Evolutionary conservation across 2,888 invertebrate genomes (phyloP), one percentile per base, ranked within the genome.

Genomic region (Augochlorella aurata): DNA sequence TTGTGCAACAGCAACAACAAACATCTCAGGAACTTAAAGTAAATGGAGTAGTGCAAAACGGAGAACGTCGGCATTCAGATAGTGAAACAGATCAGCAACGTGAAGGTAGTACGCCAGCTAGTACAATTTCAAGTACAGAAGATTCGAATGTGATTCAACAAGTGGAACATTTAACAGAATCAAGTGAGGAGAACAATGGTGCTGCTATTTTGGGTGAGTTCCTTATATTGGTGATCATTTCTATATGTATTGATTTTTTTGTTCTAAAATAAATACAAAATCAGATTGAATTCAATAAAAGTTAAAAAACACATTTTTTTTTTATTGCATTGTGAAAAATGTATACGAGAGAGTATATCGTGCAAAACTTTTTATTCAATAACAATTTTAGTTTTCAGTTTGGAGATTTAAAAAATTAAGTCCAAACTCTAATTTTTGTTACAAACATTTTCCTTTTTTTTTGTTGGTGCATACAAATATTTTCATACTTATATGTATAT

Each of bases 31-130:
- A 91, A 73, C 85, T 92, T 79, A 89, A 88, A 74, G 85, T 89
- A 82, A 92, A 91, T 58, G 90, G 90, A 65, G 72, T 91, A 16
- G 82, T 90, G 74, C 90, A 90, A 81, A 91, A 91, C n/a, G 90
- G 92, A 49, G 92, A 92, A 50, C 90, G 90, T 67, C 90, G 87
- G 47, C 90, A 91, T 82, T 93, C 92, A 24, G 93, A 93, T 63
- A 90, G 92, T 77, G 93, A 93, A 61, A 89, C 88, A 49, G 93
- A 92, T 65, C 89, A 90, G 63, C 93, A 90, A 74, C 89, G 93
- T 50, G 93, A 93, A 80, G 93, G 93, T 49, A 92, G 93, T 76
- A 93, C 93, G 72, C 93, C 93, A 2, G 92, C 93, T 68, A 93
- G 93, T 85, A 93, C 93, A 54, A 90, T 93, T 65, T 93, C 93